These are phyloP conservation scores for Hypsibius dujardini DNA, from an alignment of 1,140 invertebrate species.

Conservation along the genomic window DNA sequence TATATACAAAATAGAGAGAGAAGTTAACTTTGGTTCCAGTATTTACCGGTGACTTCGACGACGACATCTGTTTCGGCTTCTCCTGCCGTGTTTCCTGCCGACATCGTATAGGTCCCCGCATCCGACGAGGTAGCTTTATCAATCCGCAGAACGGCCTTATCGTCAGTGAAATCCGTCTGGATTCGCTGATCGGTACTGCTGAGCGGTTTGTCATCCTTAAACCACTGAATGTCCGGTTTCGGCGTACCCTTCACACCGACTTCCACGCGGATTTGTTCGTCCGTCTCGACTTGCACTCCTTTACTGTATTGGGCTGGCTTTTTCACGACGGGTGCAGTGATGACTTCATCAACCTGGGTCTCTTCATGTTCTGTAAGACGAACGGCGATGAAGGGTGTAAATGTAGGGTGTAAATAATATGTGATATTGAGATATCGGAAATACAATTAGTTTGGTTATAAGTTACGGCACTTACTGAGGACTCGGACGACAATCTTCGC, in stretches of 20 bases:
- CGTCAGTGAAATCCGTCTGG: neutral
- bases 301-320: slow-evolving; percentile 8
- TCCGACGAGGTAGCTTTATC: slow-evolving; percentile 7
- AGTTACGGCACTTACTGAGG: neutral
- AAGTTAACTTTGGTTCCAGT: neutral
- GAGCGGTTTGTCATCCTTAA: slow-evolving; percentile 19
- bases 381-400: neutral
- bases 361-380: neutral
- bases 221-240: slow-evolving; percentile 72
- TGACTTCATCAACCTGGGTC: neutral
- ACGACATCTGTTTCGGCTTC: slow-evolving; percentile 1
- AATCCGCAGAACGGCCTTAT: neutral
- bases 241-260: slow-evolving; percentile 79
- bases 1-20: neutral
- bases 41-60: neutral
- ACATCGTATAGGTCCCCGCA: slow-evolving; percentile 10
- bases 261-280: slow-evolving; percentile 41
- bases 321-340: neutral
- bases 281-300: neutral
- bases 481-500: slow-evolving; percentile 28
- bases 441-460: neutral
- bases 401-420: neutral
- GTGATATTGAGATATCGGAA: too few relatives aligned
- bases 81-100: neutral
- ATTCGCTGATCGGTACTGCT: neutral